phyloP scores from a whole-genome alignment of 2,797 vertebrate genomes.

The Gadopsis marmoratus region DNA sequence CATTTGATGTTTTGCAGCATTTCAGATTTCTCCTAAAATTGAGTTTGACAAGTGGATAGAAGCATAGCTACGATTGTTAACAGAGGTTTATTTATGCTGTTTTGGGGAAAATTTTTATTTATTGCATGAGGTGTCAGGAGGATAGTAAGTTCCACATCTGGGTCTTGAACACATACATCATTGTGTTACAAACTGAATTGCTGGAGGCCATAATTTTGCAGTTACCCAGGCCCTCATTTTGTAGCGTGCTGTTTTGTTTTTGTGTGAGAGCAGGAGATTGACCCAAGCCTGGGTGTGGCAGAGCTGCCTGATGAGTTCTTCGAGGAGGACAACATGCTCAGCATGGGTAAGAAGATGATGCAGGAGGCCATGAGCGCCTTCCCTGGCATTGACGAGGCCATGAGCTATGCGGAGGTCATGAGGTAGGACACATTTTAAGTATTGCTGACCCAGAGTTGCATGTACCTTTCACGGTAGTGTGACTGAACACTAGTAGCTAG shows the following conservation, averaged over 20 bases:
- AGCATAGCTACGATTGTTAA: background rate
- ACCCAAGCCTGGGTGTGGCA: constrained; percentile 94
- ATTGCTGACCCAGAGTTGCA: background rate
- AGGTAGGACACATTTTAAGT: constrained; percentile 79
- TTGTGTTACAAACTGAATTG: constrained; percentile 22
- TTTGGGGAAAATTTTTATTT: constrained; percentile 6
- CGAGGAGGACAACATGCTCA: constrained; percentile 97
- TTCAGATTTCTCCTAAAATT: background rate
- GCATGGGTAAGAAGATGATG: constrained; percentile 99
- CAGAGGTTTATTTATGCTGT: constrained; percentile 21
- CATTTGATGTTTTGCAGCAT: background rate
- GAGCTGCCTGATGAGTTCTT: constrained; percentile 97
- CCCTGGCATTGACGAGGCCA: constrained; percentile 94
- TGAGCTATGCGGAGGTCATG: constrained; percentile 98
- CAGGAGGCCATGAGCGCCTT: constrained; percentile 98
- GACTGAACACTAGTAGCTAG: background rate
- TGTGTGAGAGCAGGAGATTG: constrained; percentile 89
- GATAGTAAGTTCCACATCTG: constrained; percentile 3
- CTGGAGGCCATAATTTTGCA: constrained; percentile 10
- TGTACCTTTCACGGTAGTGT: background rate
- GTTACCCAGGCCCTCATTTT: background rate
- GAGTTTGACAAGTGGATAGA: background rate
- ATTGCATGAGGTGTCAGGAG: constrained; percentile 27
- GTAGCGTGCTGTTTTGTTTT: background rate
- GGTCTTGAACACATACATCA: constrained; percentile 2